phyloP scores from a whole-genome alignment of 2,797 vertebrate species.

The Falco peregrinus region DNA sequence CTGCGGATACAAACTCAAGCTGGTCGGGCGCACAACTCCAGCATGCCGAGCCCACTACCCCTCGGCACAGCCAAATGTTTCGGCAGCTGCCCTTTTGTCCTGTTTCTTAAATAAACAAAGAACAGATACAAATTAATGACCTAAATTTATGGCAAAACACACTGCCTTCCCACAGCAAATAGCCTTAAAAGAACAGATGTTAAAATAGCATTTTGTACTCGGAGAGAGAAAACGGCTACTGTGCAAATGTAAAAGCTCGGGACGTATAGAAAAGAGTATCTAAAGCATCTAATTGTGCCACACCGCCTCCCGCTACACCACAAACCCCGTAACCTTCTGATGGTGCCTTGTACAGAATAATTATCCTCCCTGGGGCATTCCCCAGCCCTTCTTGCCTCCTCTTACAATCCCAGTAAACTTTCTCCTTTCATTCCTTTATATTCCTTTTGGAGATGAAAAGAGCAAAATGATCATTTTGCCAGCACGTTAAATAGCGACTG shows the following conservation, averaged over 20 bases:
- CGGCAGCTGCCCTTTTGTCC: constrained; percentile 99
- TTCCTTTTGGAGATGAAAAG: constrained; percentile 54
- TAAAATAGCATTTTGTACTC: constrained; percentile 82
- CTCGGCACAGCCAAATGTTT: constrained; percentile 99
- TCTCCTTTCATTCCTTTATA: constrained; percentile 42
- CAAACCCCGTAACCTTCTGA: constrained; percentile 43
- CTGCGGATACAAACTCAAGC: constrained; percentile 92
- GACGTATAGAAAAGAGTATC: constrained; percentile 68
- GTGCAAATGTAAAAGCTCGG: constrained; percentile 45
- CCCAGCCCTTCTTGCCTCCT: background rate
- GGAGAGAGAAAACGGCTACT: constrained; percentile 65
- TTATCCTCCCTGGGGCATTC: constrained; percentile 28
- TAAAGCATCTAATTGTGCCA: constrained; percentile 56
- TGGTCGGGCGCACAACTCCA: constrained; percentile 85
- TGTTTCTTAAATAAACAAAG: constrained; percentile 99
- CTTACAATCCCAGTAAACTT: constrained; percentile 45
- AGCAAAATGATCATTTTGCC: constrained; percentile 58
- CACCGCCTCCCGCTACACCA: background rate
- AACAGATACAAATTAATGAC: constrained; percentile 99
- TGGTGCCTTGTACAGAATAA: constrained; percentile 35
- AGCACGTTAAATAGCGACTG: constrained; percentile 41
- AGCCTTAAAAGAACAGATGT: constrained; percentile 95
- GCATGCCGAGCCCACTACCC: constrained; percentile 92
- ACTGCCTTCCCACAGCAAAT: constrained; percentile 85
- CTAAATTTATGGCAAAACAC: constrained; percentile 95